A percentile compares a stretch with the other conserved stretches of the same genome.
phyloP scores from a whole-genome alignment of 2,888 invertebrate genomes.

The Xylota sylvarum region DNA sequence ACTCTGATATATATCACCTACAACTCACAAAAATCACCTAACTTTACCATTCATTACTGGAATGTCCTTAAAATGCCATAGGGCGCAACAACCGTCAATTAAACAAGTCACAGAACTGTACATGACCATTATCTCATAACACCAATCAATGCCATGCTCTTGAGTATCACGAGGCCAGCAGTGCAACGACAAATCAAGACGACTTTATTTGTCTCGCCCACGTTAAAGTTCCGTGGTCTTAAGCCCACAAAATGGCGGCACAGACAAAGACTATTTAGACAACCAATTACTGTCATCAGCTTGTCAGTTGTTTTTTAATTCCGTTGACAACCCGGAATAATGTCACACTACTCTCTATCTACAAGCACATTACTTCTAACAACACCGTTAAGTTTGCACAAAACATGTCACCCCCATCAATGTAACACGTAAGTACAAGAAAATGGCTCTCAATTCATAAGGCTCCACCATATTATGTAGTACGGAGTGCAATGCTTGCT shows the following conservation, averaged over 20 bases:
- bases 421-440: not conserved
- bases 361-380: not conserved
- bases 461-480: not conserved
- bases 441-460: not conserved
- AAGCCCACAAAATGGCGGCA: not conserved
- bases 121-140: too few relatives aligned
- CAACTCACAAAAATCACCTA: too few relatives aligned
- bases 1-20: too few relatives aligned
- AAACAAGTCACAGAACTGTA: too few relatives aligned
- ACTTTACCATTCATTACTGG: too few relatives aligned
- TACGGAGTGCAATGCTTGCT: not conserved
- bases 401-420: not conserved
- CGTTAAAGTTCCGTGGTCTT: not conserved
- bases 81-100: too few relatives aligned
- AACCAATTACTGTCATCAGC: not conserved
- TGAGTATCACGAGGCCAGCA: too few relatives aligned
- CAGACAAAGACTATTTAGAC: not conserved
- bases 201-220: not conserved
- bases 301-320: not conserved
- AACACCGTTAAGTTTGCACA: not conserved
- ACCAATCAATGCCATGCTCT: too few relatives aligned
- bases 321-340: not conserved
- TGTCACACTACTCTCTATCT: not conserved
- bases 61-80: too few relatives aligned
- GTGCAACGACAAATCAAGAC: too few relatives aligned